These are phyloP conservation scores for Stomatorhinus ivindoensis DNA, from an alignment of 2,113 vertebrate genomes.

Conservation along the genomic window DNA sequence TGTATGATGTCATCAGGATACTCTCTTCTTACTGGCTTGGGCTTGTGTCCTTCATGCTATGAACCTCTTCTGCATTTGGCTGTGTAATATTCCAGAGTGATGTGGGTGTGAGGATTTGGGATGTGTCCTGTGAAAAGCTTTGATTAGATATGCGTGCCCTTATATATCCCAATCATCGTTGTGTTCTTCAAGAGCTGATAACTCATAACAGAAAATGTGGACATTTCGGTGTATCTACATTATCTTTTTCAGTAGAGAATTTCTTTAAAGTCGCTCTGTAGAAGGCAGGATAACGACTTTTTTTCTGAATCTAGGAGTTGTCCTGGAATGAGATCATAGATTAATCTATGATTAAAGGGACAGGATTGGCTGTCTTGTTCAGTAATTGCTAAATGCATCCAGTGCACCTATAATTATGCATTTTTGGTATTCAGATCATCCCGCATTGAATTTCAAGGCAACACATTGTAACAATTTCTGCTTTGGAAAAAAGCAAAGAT, in stretches of 20 bases:
- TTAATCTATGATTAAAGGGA: not conserved
- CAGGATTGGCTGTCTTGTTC: not conserved
- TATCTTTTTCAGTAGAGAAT: not conserved
- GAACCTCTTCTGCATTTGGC: not conserved
- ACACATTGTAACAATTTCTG: conserved; percentile 1
- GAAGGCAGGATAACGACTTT: not conserved
- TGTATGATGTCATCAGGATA: not conserved
- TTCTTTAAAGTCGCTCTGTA: not conserved
- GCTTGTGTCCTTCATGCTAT: not conserved
- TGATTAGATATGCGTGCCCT: not conserved
- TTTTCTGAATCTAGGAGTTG: not conserved
- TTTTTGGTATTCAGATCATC: not conserved
- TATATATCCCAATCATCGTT: not conserved
- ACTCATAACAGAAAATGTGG: not conserved
- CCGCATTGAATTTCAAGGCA: not conserved
- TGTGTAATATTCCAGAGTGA: not conserved
- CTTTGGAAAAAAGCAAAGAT: not conserved
- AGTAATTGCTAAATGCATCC: not conserved
- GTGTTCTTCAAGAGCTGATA: not conserved
- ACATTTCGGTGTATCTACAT: not conserved
- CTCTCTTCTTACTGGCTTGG: not conserved
- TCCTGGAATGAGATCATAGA: not conserved
- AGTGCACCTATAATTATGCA: not conserved
- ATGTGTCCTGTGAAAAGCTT: not conserved
- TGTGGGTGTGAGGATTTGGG: not conserved